Evolutionary conservation across 2,797 vertebrate genomes (phyloP).

Genomic region (Epinephelus malabaricus): DNA sequence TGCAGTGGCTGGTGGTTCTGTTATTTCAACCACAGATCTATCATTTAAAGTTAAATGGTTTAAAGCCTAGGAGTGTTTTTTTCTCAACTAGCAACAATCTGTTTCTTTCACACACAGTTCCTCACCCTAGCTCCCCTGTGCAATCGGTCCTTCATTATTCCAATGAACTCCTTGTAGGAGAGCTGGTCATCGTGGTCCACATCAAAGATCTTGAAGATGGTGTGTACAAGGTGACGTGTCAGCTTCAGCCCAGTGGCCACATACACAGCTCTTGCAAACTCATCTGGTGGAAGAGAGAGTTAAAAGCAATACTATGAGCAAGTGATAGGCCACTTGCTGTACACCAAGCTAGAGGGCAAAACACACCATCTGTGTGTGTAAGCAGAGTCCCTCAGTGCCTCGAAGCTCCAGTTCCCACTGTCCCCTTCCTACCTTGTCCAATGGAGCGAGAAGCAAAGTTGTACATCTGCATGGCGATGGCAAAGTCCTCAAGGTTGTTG

Average conservation of each 20-base stretch:
- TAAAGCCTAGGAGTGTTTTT: background rate
- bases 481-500: slow-evolving; percentile 98
- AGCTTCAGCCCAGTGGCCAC: slow-evolving; percentile 97
- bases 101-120: slow-evolving; percentile 1
- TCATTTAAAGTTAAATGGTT: background rate
- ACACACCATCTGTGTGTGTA: background rate
- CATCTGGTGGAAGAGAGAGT: slow-evolving; percentile 85
- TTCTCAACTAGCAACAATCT: background rate
- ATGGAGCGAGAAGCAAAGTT: slow-evolving; percentile 98
- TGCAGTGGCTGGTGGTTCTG: background rate
- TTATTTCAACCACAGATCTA: background rate
- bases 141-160: slow-evolving; percentile 99
- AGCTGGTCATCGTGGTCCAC: slow-evolving; percentile 98
- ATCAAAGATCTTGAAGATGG: slow-evolving; percentile 99
- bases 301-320: background rate
- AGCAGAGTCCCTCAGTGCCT: background rate
- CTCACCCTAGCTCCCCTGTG: slow-evolving; percentile 95
- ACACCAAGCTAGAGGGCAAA: background rate
- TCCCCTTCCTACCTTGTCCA: slow-evolving; percentile 89
- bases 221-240: slow-evolving; percentile 97
- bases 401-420: background rate
- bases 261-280: slow-evolving; percentile 97
- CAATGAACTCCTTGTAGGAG: slow-evolving; percentile 99
- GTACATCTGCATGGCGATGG: slow-evolving; percentile 99
- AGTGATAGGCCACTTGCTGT: background rate